Evolutionary conservation across 92 coral and sea anemone species (phyloP).

Genomic region (Isaurus tuberculatus): DNA sequence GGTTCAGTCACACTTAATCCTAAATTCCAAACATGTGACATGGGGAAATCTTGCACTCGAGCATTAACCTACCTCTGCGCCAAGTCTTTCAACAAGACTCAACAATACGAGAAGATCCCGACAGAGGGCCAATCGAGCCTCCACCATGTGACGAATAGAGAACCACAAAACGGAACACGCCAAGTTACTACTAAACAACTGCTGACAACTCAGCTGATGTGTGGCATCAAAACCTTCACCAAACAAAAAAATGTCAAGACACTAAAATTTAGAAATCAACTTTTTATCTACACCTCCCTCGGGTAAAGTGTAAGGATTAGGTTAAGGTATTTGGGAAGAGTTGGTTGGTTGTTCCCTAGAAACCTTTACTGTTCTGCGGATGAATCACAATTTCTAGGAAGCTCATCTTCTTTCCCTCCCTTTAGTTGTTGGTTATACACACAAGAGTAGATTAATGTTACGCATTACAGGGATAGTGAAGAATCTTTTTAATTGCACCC

Average conservation of each 20-base stretch:
- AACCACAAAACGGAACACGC: constrained; percentile 63
- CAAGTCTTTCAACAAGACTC: constrained; percentile 75
- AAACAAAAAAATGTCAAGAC: neutral
- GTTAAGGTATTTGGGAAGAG: neutral
- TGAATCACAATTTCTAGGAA: no score
- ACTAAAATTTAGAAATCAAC: neutral
- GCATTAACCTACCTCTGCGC: constrained; percentile 61
- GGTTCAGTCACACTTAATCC: neutral
- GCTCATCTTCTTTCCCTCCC: no score
- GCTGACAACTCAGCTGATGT: constrained; percentile 65
- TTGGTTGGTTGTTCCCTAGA: no score
- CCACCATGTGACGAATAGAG: constrained; percentile 75
- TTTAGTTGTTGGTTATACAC: no score
- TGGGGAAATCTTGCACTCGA: neutral
- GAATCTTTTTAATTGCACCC: no score
- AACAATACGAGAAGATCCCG: constrained; percentile 84
- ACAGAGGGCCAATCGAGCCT: constrained; percentile 77
- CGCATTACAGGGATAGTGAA: no score
- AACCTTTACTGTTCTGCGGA: no score
- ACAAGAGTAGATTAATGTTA: no score
- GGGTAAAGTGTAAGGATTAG: no score
- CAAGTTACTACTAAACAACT: constrained; percentile 75
- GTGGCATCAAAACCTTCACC: constrained; percentile 55
- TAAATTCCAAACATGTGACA: neutral
- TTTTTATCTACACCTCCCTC: neutral